A percentile compares a stretch with the other conserved stretches of the same genome.
Evolutionary conservation across 2,888 invertebrate genomes (phyloP).

Genomic region (Catotricha subobsoleta): DNA sequence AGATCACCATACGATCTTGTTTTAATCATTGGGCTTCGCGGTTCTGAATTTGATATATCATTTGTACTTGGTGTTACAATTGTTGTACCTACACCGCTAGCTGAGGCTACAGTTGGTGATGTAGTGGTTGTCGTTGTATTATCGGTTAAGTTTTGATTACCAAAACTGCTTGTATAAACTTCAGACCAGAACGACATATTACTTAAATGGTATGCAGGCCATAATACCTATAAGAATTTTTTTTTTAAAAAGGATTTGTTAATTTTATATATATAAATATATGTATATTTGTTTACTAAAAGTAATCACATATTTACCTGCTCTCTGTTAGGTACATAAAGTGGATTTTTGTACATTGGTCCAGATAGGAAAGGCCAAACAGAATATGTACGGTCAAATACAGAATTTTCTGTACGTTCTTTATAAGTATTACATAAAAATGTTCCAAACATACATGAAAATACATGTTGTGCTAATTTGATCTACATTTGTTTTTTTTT

Average conservation of each 20-base stretch:
- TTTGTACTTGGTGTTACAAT: conserved; percentile 7
- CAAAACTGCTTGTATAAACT: conserved; percentile 52
- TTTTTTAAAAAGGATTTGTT: background rate
- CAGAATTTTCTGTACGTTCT: conserved; percentile 47
- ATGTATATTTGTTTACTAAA: background rate
- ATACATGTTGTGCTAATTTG: conserved; percentile 85
- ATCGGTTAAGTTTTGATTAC: conserved; percentile 29
- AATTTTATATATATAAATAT: background rate
- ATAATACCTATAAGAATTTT: conserved; percentile 45
- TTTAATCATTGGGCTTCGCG: conserved; percentile 40
- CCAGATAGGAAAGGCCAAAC: conserved; percentile 77
- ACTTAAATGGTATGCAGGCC: conserved; percentile 71
- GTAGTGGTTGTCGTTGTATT: conserved; percentile 16
- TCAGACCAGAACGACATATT: conserved; percentile 71
- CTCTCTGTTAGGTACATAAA: conserved; percentile 43
- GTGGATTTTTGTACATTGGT: conserved; percentile 67
- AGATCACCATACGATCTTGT: conserved; percentile 77
- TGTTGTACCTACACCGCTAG: background rate
- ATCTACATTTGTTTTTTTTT: no score
- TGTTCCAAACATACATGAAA: conserved; percentile 92
- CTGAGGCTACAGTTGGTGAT: conserved; percentile 14
- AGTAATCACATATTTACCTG: conserved; percentile 20
- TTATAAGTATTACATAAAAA: conserved; percentile 79
- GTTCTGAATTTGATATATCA: conserved; percentile 2
- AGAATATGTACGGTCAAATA: conserved; percentile 53